Evolutionary conservation across 2,888 invertebrate species (phyloP).

Genomic region (Sympetrum striolatum): DNA sequence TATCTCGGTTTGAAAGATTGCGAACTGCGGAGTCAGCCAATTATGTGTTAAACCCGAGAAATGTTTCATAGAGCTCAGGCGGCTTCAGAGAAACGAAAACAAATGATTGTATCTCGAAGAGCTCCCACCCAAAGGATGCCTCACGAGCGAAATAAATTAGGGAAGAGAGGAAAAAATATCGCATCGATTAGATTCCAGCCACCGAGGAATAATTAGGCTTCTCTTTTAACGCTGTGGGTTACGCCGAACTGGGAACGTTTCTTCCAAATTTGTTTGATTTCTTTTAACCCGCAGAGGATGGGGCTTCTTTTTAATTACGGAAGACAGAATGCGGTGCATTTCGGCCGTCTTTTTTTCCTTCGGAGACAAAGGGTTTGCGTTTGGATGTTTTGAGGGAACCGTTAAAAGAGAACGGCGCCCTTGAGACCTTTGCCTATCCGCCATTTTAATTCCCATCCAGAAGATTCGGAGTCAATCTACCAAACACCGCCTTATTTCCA

Average conservation of each 20-base stretch:
- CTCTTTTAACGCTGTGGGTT: neutral
- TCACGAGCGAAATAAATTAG: too few relatives aligned
- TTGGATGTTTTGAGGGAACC: neutral
- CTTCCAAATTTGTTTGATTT: neutral
- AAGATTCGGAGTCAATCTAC: neutral
- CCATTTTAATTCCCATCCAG: too few relatives aligned
- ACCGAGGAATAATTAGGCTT: neutral
- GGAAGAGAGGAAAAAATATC: neutral
- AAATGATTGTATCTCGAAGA: too few relatives aligned
- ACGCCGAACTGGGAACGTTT: neutral
- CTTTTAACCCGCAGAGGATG: neutral
- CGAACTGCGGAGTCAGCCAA: too few relatives aligned
- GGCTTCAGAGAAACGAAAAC: too few relatives aligned
- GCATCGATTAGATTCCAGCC: neutral
- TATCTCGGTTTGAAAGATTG: too few relatives aligned
- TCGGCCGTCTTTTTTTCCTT: neutral
- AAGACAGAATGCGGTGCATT: neutral
- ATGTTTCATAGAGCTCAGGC: too few relatives aligned
- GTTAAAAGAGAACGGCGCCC: neutral
- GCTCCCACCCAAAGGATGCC: too few relatives aligned
- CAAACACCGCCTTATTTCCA: neutral
- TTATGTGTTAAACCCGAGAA: too few relatives aligned
- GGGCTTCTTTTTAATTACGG: neutral
- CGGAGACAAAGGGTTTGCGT: neutral
- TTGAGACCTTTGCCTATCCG: neutral